phyloP scores from a whole-genome alignment of 2,888 invertebrate genomes.

The Patella caerulea region DNA sequence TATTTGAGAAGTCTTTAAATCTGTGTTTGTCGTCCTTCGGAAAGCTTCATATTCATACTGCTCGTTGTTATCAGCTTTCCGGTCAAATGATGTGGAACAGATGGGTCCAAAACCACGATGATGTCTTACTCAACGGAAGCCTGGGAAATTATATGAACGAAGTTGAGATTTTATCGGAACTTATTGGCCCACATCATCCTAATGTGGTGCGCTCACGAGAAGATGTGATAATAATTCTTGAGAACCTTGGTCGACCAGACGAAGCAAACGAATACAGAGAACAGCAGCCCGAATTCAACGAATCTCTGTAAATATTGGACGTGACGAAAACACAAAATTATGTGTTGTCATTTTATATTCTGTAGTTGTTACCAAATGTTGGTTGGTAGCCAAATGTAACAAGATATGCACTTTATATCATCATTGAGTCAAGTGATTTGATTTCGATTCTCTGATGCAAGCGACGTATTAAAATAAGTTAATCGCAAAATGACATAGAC shows the following conservation, averaged over 20 bases:
- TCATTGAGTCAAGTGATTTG: too few species aligned
- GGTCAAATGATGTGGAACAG: slow-evolving; percentile 52
- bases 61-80: slow-evolving; percentile 47
- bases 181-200: slow-evolving; percentile 44
- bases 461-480: too few species aligned
- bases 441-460: too few species aligned
- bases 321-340: too few species aligned
- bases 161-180: slow-evolving; percentile 41
- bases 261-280: slow-evolving; percentile 38
- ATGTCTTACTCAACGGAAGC: slow-evolving; percentile 30
- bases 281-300: slow-evolving; percentile 32
- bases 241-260: slow-evolving; percentile 35
- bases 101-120: slow-evolving; percentile 16
- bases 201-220: slow-evolving; percentile 48
- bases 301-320: background rate
- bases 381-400: too few species aligned
- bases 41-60: slow-evolving; percentile 42
- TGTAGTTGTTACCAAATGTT: too few species aligned
- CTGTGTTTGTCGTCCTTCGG: slow-evolving; percentile 46
- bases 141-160: slow-evolving; percentile 42
- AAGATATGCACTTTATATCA: too few species aligned
- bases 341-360: too few species aligned
- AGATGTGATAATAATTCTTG: slow-evolving; percentile 49
- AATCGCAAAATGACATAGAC: too few species aligned
- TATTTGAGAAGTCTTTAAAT: slow-evolving; percentile 42